Base-by-base conservation (phyloP, 2,888 invertebrate species). In the Caenorhabditis sulstoni region DNA sequence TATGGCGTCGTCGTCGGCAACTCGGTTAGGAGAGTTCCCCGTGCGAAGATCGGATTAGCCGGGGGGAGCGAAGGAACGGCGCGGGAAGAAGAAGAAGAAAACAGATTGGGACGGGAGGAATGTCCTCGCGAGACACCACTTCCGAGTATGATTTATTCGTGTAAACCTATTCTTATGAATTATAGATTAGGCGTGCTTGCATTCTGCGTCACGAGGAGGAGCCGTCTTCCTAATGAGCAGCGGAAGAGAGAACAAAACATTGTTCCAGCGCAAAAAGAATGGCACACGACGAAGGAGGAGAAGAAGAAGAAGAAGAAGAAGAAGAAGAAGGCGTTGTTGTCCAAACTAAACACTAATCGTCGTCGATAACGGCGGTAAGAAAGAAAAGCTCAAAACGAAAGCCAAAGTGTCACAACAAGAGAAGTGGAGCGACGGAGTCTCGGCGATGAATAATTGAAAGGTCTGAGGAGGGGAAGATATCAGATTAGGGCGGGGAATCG, bases 311-410 rank as follows among this genome's bases (percentile, higher is more conserved):
- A 5, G 23, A 16, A 35, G 20, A 12, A 23, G 29, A 23, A 29
- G 47, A n/a, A 47, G 44, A 7, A 47, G 47, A 66, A 47, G 50
- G 39, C 62, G 50, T 59, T 53, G 65, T 65, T 44, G 44, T 53
- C n/a, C 68, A 59, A 68, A 68, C 59, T 62, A 71, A 71, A 71
- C 62, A 71, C 71, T 71, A 68, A 68, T 68, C 68, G 58, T 23
- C 49, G 20, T 16, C 22, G 41, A 57, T 4, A 39, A 44, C 22
- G 39, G 16, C 18, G 14, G 14, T 41, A 57, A 22, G 67, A 50
- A 29, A 29, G 29, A 29, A 29, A 7, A 29, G 29, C 58, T 58
- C 67, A 59, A 67, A 67, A 67, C 67, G 57, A 23, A 39, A 41
- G 39, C 1, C 7, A n/a, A 58, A 59, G 35, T 18, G 37, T 16